Conservation (phyloP, 2,113 vertebrate species). For the Pandion haliaetus region DNA sequence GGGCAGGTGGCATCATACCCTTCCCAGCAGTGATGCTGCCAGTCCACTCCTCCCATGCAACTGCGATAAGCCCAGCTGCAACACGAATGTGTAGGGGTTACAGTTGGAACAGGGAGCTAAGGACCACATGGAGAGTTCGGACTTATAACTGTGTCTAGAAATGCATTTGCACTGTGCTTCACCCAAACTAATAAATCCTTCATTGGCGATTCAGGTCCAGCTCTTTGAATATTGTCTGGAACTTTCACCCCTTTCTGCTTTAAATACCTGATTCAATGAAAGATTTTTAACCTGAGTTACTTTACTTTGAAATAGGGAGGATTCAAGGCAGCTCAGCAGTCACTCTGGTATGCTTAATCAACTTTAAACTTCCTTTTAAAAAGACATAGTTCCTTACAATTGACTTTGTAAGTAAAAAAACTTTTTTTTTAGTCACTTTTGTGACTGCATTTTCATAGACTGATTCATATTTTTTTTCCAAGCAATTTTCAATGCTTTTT, state of each 20-base stretch:
- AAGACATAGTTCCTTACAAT: background rate
- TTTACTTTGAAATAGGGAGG: background rate
- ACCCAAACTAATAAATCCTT: background rate
- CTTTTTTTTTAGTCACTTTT: no score
- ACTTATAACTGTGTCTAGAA: background rate
- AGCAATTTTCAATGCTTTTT: background rate
- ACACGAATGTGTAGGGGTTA: background rate
- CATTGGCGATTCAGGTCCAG: background rate
- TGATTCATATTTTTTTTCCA: background rate
- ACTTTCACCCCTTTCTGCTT: background rate
- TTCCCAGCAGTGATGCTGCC: background rate
- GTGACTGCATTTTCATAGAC: background rate
- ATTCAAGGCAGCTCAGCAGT: background rate
- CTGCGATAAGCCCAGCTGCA: background rate
- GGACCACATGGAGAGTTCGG: background rate
- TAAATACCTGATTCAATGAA: background rate
- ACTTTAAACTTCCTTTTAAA: background rate
- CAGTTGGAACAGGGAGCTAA: background rate
- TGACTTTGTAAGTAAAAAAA: no score
- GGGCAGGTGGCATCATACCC: background rate
- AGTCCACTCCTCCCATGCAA: background rate
- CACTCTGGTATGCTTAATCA: background rate
- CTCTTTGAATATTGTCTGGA: background rate
- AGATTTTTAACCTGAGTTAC: background rate
- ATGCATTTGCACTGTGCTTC: background rate